Evolutionary conservation across 2,797 vertebrate genomes (phyloP), one percentile per base, ranked within the genome.

Genomic region (Zalophus californianus): DNA sequence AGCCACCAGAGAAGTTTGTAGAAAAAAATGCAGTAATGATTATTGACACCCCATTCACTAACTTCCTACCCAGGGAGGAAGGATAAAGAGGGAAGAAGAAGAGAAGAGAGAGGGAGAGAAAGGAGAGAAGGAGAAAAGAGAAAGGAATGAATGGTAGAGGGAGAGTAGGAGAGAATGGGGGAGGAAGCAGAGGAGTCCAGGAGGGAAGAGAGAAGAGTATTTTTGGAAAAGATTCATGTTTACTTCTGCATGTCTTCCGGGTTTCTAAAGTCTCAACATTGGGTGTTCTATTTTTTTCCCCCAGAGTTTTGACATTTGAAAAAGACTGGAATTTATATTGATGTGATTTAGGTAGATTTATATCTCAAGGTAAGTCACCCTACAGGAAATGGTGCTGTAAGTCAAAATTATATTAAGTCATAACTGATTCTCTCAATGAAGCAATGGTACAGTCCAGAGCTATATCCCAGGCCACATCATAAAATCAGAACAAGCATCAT

Each of bases 381-480:
- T 54, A 20, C 13, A 56, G 52, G 54, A 78, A 79, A 68, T 62
- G 27, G 15, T 79, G 13, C 44, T 32, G 15, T 60, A 86, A 80
- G 12, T 92, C 58, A 88, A 75, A 72, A 77, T 48, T 10, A 66
- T 79, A 66, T 29, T 44, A 87, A 73, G 35, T 41, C 35, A 35
- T 94, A 54, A 80, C 25, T 86, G 44, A 83, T 89, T 96, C 90
- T 78, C 50, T 89, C 29, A 90, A 5, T 86, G n/a, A 60, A 96
- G 18, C 15, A 60, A 44, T 79, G 35, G n/a, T 44, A 35, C 0
- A 35, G 44, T 58, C 32, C 15, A 58, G 35, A 77, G 15, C 8
- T 29, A 70, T 2, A 64, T 62, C 41, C 18, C 35, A 64, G n/a
- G 20, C 4, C 35, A 48, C 3, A 35, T 79, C n/a, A 56, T 72